Evolutionary conservation across 2,797 vertebrate species (phyloP).

Genomic region (Fistularia tabacaria): DNA sequence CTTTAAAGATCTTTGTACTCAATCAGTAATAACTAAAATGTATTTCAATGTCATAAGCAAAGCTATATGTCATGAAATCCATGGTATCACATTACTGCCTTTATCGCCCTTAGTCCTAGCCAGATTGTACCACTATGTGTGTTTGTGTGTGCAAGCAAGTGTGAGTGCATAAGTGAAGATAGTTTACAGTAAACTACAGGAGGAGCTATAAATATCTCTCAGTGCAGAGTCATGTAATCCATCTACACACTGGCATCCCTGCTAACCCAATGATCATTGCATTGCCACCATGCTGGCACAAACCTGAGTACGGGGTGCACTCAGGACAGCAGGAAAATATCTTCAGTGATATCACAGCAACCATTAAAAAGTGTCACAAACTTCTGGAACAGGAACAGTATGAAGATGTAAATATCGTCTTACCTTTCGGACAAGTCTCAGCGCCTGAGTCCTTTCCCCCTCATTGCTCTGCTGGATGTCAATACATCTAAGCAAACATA

Average conservation of each 20-base stretch:
- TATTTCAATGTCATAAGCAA: slow-evolving; percentile 1
- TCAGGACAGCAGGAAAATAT: slow-evolving; percentile 10
- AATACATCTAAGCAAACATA: slow-evolving; percentile 83
- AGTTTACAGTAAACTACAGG: slow-evolving; percentile 70
- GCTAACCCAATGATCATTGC: slow-evolving; percentile 31
- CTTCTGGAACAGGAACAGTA: too few species aligned
- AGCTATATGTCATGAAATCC: slow-evolving; percentile 10
- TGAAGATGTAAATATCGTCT: too few species aligned
- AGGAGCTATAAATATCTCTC: slow-evolving; percentile 59
- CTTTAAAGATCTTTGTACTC: background rate
- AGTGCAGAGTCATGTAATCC: slow-evolving; percentile 38
- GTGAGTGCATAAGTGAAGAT: slow-evolving; percentile 27
- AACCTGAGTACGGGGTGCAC: slow-evolving; percentile 5
- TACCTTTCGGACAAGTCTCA: slow-evolving; percentile 97
- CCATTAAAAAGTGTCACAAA: slow-evolving; percentile 5
- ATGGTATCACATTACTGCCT: slow-evolving; percentile 25
- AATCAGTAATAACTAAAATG: background rate
- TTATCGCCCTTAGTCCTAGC: slow-evolving; percentile 14
- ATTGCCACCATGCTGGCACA: slow-evolving; percentile 16
- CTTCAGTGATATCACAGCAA: background rate
- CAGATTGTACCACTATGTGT: slow-evolving; percentile 37
- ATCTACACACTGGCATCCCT: slow-evolving; percentile 34
- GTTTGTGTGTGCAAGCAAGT: slow-evolving; percentile 7
- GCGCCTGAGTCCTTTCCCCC: slow-evolving; percentile 96
- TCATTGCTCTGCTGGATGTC: slow-evolving; percentile 99